Conservation (phyloP, 1,140 invertebrate genomes). For the Aphidius ervi region DNA sequence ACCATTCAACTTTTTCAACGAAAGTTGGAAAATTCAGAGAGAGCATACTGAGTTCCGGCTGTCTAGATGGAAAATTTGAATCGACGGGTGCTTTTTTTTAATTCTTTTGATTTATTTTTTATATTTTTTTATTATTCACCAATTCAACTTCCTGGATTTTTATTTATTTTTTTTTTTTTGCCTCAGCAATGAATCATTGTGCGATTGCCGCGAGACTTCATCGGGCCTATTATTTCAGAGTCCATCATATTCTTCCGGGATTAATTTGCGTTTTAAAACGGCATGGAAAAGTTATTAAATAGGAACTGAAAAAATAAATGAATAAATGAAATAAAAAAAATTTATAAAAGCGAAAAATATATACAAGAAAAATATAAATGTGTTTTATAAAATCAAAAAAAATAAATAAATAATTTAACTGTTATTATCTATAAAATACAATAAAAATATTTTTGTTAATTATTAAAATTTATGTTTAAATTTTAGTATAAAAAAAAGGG, state of each 20-base stretch:
- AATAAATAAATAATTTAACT: too few species aligned
- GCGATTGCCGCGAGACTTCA: background rate
- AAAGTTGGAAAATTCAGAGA: background rate
- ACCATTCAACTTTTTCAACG: constrained; percentile 6
- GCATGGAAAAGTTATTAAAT: too few species aligned
- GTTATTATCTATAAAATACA: too few species aligned
- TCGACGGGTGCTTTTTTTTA: constrained; percentile 9
- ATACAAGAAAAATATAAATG: too few species aligned
- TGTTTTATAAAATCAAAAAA: too few species aligned
- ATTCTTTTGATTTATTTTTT: constrained; percentile 6
- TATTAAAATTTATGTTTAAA: too few species aligned
- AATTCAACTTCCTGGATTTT: background rate
- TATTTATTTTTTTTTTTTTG: too few species aligned
- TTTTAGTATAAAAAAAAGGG: too few species aligned
- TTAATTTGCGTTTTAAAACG: background rate
- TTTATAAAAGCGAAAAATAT: too few species aligned
- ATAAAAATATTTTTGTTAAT: too few species aligned
- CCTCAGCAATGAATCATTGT: background rate
- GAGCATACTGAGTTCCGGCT: background rate
- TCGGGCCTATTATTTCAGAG: constrained; percentile 6
- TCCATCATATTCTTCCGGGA: background rate
- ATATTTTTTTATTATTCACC: too few species aligned
- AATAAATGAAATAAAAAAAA: background rate
- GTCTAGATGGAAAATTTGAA: constrained; percentile 1
- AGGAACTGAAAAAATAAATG: too few species aligned